A percentile compares a stretch with the other conserved stretches of the same genome.
Conservation (phyloP, 2,888 invertebrate species). For the Gonocerus acuteangulatus region DNA sequence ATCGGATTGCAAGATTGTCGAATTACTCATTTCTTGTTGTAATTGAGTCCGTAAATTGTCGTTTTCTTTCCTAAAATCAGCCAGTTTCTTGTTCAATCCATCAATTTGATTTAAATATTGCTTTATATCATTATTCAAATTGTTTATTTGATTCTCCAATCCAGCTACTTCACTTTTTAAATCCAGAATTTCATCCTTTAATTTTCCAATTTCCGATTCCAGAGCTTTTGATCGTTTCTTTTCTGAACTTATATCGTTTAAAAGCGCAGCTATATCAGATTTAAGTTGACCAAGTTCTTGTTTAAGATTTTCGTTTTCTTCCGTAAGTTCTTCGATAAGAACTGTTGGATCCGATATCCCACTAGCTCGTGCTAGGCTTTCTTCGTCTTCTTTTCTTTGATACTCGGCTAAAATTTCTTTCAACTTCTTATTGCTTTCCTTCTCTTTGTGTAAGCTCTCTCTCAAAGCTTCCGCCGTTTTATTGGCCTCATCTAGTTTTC, state of each 20-base stretch:
- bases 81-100: constrained; percentile 7
- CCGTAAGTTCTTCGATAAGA: constrained; percentile 11
- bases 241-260: constrained; percentile 21
- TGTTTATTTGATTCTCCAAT: constrained; percentile 3
- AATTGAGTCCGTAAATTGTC: constrained; percentile 7
- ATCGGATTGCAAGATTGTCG: not conserved
- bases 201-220: constrained; percentile 14
- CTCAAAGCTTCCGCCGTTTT: not conserved
- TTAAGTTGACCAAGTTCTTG: constrained; percentile 4
- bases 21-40: not conserved
- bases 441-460: constrained; percentile 7
- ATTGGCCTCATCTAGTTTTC: not conserved
- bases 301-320: constrained; percentile 24
- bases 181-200: constrained; percentile 15
- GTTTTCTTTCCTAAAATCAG: constrained; percentile 6
- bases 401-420: not conserved
- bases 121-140: constrained; percentile 22
- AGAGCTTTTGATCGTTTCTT: not conserved
- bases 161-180: constrained; percentile 14
- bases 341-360: not conserved
- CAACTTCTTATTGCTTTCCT: not conserved
- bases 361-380: not conserved
- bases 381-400: constrained; percentile 6
- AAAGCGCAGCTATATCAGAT: constrained; percentile 3
- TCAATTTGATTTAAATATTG: constrained; percentile 1